Base-by-base conservation (phyloP, 2,113 vertebrate genomes). In the Struthio camelus region DNA sequence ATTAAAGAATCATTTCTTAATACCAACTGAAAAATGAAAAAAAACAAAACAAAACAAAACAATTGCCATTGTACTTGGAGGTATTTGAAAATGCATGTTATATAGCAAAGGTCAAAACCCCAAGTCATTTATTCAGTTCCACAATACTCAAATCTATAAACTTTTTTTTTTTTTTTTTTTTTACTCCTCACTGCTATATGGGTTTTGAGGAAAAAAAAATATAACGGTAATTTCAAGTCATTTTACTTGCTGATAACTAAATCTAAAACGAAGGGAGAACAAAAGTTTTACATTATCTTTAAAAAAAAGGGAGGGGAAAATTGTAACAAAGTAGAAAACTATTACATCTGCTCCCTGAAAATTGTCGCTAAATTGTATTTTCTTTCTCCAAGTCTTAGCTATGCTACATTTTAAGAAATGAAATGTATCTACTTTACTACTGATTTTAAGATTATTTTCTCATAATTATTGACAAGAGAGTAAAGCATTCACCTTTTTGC, bases 401-500 rank as follows among this genome's bases (percentile, higher is more conserved):
- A 50, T 3, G 8, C 30, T 50, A 51, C 5, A 12, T n/a, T 50
- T 71, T n/a, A 64, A 77, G 50, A 38, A 69, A 71, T 90, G n/a
- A 71, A 87, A 85, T 82, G 53, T 30, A 77, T 20, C 8, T 76
- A 16, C 27, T 56, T 94, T 23, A 46, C 27, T 65, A 59, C 16
- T 51, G 27, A 51, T 90, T 20, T 56, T 56, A 30, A 9, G 54
- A 27, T 25, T 54, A 30, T 22, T 44, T 16, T 23, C n/a, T 46
- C 48, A 79, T 61, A 61, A 61, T 48, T 94, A 97, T 34, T 84
- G 73, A 94, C 40, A 58, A 69, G 76, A 85, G 51, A 89, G 46
- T n/a, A 73, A 96, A 94, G 54, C 44, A 92, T 87, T 96, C 94
- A 99, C 99, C 99, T 99, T 99, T 98, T 99, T 99, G 98, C 99